Percentiles rank a stretch among this genome's conserved stretches.
phyloP scores from a whole-genome alignment of 23 tunicate genomes.

The Styela plicata region DNA sequence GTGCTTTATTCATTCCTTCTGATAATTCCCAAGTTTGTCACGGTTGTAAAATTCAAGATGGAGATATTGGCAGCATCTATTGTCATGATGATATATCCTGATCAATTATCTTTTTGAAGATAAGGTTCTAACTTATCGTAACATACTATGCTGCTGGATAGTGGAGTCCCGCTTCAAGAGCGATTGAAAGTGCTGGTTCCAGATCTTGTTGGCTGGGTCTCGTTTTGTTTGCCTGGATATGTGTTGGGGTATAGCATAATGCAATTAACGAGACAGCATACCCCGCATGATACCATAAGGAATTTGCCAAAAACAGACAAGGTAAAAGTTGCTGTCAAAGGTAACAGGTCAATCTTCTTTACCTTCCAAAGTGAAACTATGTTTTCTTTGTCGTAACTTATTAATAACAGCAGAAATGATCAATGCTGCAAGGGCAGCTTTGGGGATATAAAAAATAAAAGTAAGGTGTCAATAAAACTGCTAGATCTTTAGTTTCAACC shows the following conservation, averaged over 20 bases:
- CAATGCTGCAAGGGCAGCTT: no score
- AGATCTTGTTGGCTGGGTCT: background rate
- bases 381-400: slow-evolving; percentile 70
- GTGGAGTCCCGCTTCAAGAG: no score
- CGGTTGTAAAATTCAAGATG: slow-evolving; percentile 40
- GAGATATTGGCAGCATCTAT: slow-evolving; percentile 52
- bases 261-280: slow-evolving; percentile 45
- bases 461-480: slow-evolving; percentile 56
- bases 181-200: slow-evolving; percentile 10
- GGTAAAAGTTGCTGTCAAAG: no score
- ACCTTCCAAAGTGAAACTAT: no score
- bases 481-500: slow-evolving; percentile 67
- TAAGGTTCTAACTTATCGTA: slow-evolving; percentile 23
- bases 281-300: slow-evolving; percentile 89
- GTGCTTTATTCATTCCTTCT: slow-evolving; percentile 32
- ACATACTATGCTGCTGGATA: slow-evolving; percentile 52
- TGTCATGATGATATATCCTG: no score
- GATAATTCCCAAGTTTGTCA: slow-evolving; percentile 50
- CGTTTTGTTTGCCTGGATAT: slow-evolving; percentile 34
- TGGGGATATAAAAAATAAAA: slow-evolving; percentile 83
- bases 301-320: slow-evolving; percentile 81
- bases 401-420: no score
- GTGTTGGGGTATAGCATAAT: slow-evolving; percentile 69
- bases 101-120: no score
- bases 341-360: no score